A percentile compares a stretch with the other conserved stretches of the same genome.
Evolutionary conservation across 2,888 invertebrate genomes (phyloP).

Genomic region (Urechis unicinctus): DNA sequence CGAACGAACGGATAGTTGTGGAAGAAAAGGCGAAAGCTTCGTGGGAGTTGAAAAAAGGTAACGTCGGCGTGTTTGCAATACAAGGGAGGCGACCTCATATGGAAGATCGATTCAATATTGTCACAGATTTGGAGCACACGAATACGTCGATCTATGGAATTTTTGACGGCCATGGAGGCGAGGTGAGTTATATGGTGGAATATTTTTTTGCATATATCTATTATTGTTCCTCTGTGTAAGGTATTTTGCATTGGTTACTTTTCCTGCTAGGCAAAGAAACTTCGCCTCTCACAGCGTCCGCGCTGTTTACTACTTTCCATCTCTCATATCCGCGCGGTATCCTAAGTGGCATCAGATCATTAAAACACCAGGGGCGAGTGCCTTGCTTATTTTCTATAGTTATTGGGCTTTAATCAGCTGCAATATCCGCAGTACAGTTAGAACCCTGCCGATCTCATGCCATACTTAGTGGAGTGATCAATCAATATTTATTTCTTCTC

Average conservation of each 20-base stretch:
- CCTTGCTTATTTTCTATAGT: too few species aligned
- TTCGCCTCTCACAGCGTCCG: too few species aligned
- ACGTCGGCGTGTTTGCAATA: conserved; percentile 81
- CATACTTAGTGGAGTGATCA: too few species aligned
- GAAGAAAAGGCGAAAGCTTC: conserved; percentile 26
- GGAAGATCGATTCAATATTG: conserved; percentile 89
- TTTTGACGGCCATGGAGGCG: conserved; percentile 90
- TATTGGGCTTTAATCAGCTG: too few species aligned
- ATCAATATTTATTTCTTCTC: too few species aligned
- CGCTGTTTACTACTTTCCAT: too few species aligned
- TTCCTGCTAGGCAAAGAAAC: too few species aligned
- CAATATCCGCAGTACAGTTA: too few species aligned
- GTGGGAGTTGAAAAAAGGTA: conserved; percentile 72
- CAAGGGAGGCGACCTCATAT: conserved; percentile 83
- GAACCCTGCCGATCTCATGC: too few species aligned
- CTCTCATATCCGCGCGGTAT: too few species aligned
- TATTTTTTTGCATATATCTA: not conserved
- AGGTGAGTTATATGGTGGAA: conserved; percentile 10
- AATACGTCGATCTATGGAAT: conserved; percentile 84
- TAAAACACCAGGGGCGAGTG: too few species aligned
- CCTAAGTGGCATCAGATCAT: too few species aligned
- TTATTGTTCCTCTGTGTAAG: not conserved
- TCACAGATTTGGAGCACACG: conserved; percentile 76
- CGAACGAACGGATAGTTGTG: conserved; percentile 7
- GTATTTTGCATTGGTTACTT: not conserved